Base-by-base conservation (phyloP, 2,888 invertebrate species). In the Drosophila macrospina region DNA sequence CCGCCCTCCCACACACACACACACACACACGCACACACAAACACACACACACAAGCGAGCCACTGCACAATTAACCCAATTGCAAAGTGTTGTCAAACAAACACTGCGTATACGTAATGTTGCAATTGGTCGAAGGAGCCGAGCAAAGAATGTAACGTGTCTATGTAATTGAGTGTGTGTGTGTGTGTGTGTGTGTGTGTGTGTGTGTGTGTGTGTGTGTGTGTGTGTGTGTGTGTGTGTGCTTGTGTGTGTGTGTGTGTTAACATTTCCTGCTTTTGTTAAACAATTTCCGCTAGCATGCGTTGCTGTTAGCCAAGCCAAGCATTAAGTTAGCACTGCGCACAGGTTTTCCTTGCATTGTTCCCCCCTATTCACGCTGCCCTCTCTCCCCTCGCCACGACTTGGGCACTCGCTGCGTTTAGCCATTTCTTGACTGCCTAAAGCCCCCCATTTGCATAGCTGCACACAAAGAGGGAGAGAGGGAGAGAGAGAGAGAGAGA, bases 1-100 rank as follows among this genome's bases (percentile, higher is more conserved):
- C 54, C 30, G 15, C 16, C 2, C 28, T 8, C 5, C 15, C 42
- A 37, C n/a, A 5, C 20, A 1, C 24, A 5, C 20, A 2, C 32
- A 30, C 30, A 37, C 32, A 34, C 42, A 44, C 52, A 37, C 24
- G 57, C 30, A 47, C 10, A 47, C 10, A 5, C 42, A 37, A 7
- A 26, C 26, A 7, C 24, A 60, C 30, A 47, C 10, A 47, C 10
- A 5, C 42, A 37, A 81, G 66, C 68, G 61, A 74, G 66, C 78
- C 86, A 73, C 75, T 78, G 86, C 73, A 88, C 84, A 84, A 84
- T 86, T 84, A 84, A 84, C 88, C 86, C 84, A 84, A 84, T 84
- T 84, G 88, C 80, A 78, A 86, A 88, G 71, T 74, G 88, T 70
- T 85, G 88, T 85, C 84, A 86, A 85, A 74, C 60, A 48, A 52